A percentile compares a stretch with the other conserved stretches of the same genome.
These are phyloP conservation scores for Sebastolobus alascanus DNA, from an alignment of 2,797 vertebrate species.

Conservation along the genomic window DNA sequence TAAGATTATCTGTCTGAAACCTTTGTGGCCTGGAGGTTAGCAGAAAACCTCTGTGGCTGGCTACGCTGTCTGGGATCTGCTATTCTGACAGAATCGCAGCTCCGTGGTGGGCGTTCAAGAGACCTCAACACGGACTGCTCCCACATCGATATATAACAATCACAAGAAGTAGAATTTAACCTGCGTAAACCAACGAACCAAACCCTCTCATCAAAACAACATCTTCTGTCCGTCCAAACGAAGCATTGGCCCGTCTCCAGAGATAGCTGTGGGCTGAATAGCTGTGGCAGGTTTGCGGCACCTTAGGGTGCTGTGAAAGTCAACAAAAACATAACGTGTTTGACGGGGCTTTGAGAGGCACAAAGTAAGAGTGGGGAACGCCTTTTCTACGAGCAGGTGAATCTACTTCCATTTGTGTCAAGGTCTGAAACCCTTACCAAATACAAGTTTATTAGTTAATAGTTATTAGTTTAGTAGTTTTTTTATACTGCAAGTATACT, in stretches of 20 bases:
- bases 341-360: not conserved
- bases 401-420: not conserved
- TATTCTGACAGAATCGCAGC: slow-evolving; percentile 35
- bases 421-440: too few species aligned
- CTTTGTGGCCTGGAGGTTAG: slow-evolving; percentile 70
- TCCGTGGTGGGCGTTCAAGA: slow-evolving; percentile 3
- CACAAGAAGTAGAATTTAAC: slow-evolving; percentile 2
- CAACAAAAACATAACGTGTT: not conserved
- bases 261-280: slow-evolving; percentile 41
- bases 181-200: slow-evolving; percentile 6
- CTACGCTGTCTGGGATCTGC: slow-evolving; percentile 62
- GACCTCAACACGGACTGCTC: slow-evolving; percentile 10
- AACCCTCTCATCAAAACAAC: not conserved
- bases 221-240: slow-evolving; percentile 5
- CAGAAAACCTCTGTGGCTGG: slow-evolving; percentile 53
- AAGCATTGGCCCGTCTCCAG: slow-evolving; percentile 6
- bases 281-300: slow-evolving; percentile 46
- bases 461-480: too few species aligned
- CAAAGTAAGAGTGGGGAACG: not conserved
- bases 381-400: not conserved
- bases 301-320: slow-evolving; percentile 36
- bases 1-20: slow-evolving; percentile 81
- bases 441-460: too few species aligned
- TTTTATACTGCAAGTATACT: too few species aligned
- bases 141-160: not conserved